A percentile compares a stretch with the other conserved stretches of the same genome.
phyloP scores from a whole-genome alignment of 2,888 invertebrate genomes.

The Nomada ferruginata region DNA sequence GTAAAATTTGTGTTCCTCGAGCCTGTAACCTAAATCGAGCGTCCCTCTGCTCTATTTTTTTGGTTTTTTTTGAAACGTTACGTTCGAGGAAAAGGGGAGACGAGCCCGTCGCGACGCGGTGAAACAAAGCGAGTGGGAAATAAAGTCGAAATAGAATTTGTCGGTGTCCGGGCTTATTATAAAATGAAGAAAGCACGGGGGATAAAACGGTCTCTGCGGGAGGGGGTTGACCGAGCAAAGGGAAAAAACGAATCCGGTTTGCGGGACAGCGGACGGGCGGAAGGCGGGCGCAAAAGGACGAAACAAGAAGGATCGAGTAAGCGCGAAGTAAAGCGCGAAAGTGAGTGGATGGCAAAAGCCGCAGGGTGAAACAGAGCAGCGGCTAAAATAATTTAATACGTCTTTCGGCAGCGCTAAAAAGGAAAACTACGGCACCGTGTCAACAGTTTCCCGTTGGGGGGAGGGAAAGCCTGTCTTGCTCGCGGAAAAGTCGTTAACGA shows the following conservation, averaged over 20 bases:
- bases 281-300: slow-evolving; percentile 38
- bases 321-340: slow-evolving; percentile 50
- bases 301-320: slow-evolving; percentile 63
- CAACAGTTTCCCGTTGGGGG: not conserved
- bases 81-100: not conserved
- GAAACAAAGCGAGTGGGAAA: slow-evolving; percentile 6
- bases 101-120: not conserved
- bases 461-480: not conserved
- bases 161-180: slow-evolving; percentile 48
- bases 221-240: not conserved
- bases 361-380: slow-evolving; percentile 40
- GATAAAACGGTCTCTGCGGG: slow-evolving; percentile 18
- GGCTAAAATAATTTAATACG: slow-evolving; percentile 49
- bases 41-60: not conserved
- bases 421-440: slow-evolving; percentile 2
- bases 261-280: slow-evolving; percentile 48
- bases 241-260: slow-evolving; percentile 36
- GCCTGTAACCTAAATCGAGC: not conserved
- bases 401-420: slow-evolving; percentile 40
- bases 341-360: slow-evolving; percentile 21
- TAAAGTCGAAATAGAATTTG: slow-evolving; percentile 56
- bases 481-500: not conserved
- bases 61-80: too few species aligned
- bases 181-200: slow-evolving; percentile 24
- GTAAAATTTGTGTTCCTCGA: not conserved